These are phyloP conservation scores for Myrmophylax atrothorax DNA, from an alignment of 2,113 vertebrate genomes.

Conservation along the genomic window DNA sequence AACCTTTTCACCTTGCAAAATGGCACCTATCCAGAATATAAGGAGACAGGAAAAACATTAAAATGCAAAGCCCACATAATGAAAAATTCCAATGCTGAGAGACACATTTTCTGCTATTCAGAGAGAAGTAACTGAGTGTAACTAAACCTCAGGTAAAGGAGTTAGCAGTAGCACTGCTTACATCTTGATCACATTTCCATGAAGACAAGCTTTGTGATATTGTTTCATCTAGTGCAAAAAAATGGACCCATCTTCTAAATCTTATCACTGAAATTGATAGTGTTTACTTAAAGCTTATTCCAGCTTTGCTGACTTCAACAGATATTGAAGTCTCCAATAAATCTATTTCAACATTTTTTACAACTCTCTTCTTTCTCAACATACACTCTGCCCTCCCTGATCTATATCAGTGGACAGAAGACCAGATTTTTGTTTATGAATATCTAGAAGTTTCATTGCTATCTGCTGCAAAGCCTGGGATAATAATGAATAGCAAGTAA, in stretches of 20 bases:
- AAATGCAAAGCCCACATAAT: slow-evolving; percentile 26
- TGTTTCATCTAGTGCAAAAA: slow-evolving; percentile 21
- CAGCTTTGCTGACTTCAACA: slow-evolving; percentile 63
- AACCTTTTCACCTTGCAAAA: slow-evolving; percentile 60
- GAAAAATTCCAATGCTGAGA: slow-evolving; percentile 23
- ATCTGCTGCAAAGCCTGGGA: slow-evolving; percentile 14
- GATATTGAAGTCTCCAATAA: slow-evolving; percentile 65
- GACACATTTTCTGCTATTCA: background rate
- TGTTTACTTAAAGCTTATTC: slow-evolving; percentile 67
- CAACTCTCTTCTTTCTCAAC: slow-evolving; percentile 19
- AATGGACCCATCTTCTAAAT: slow-evolving; percentile 43
- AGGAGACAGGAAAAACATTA: slow-evolving; percentile 40
- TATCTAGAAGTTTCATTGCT: slow-evolving; percentile 46
- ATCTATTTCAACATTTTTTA: slow-evolving; percentile 51
- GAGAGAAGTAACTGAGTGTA: background rate
- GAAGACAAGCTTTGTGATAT: slow-evolving; percentile 41
- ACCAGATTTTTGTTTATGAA: slow-evolving; percentile 56
- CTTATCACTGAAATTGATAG: slow-evolving; percentile 65
- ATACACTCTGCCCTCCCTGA: slow-evolving; percentile 39
- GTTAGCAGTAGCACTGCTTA: background rate
- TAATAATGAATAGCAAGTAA: slow-evolving; percentile 52
- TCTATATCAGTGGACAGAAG: slow-evolving; percentile 37
- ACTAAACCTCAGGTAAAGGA: slow-evolving; percentile 14
- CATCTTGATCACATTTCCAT: slow-evolving; percentile 48
- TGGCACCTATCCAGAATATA: slow-evolving; percentile 21